phyloP scores from a whole-genome alignment of 2,888 invertebrate species.

The Clepsis dumicolana region DNA sequence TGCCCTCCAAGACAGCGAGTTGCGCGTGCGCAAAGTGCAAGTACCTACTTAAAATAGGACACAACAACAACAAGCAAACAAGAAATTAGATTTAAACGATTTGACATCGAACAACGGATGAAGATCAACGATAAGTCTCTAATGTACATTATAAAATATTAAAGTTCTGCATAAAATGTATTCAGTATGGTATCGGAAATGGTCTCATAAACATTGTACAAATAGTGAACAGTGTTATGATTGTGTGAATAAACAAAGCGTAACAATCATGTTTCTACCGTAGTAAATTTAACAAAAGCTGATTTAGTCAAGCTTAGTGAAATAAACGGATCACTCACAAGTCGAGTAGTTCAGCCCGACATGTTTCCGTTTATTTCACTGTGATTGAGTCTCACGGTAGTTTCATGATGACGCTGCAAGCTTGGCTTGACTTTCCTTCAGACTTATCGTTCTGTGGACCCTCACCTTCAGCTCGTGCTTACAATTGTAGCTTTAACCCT shows the following conservation, averaged over 20 bases:
- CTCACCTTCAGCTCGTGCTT: neutral
- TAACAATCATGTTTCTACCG: too few species aligned
- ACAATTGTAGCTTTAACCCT: neutral
- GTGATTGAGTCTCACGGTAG: too few species aligned
- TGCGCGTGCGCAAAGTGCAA: slow-evolving; percentile 1
- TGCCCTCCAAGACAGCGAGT: slow-evolving; percentile 20
- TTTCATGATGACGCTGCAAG: too few species aligned
- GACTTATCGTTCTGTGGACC: neutral
- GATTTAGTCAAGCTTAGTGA: too few species aligned
- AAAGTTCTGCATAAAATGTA: neutral
- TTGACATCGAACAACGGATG: neutral
- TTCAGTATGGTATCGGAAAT: too few species aligned
- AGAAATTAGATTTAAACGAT: neutral
- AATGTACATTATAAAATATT: neutral
- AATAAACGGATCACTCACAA: too few species aligned
- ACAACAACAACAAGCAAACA: slow-evolving; percentile 19
- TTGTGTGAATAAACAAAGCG: too few species aligned
- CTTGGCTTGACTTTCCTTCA: neutral
- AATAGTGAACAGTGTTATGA: too few species aligned
- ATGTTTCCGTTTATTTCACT: too few species aligned
- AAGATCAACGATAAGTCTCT: neutral
- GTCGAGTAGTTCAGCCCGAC: too few species aligned
- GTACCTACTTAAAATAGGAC: slow-evolving; percentile 11
- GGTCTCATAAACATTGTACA: neutral
- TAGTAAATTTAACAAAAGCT: too few species aligned